These are phyloP conservation scores for Morus bassanus DNA, from an alignment of 2,797 vertebrate species.

Conservation along the genomic window DNA sequence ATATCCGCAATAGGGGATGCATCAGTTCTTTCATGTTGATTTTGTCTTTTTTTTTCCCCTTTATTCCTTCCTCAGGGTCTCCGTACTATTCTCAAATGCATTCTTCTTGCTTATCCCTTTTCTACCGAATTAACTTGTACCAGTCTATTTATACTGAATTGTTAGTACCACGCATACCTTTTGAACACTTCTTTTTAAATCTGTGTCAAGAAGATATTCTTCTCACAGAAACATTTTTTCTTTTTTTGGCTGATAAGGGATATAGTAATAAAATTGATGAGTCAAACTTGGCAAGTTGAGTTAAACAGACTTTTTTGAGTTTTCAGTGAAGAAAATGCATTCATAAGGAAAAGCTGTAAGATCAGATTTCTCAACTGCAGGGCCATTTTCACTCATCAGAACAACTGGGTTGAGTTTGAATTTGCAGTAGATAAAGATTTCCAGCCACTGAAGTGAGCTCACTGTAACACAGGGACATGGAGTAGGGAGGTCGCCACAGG, in stretches of 20 bases:
- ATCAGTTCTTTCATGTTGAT: not conserved
- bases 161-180: not conserved
- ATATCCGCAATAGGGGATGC: not conserved
- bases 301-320: not conserved
- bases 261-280: not conserved
- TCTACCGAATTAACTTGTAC: not conserved
- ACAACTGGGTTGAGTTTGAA: not conserved
- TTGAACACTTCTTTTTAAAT: not conserved
- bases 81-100: not conserved
- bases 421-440: not conserved
- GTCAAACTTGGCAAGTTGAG: not conserved
- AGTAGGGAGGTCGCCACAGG: not conserved
- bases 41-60: not conserved
- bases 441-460: not conserved
- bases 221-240: not conserved
- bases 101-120: not conserved
- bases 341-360: not conserved
- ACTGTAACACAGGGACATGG: not conserved
- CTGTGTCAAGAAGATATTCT: not conserved
- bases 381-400: not conserved
- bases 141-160: not conserved
- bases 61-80: not conserved
- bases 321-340: not conserved
- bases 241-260: not conserved
- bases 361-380: not conserved